Base-by-base conservation (phyloP, 2,888 invertebrate genomes). In the Geotrupes spiniger region DNA sequence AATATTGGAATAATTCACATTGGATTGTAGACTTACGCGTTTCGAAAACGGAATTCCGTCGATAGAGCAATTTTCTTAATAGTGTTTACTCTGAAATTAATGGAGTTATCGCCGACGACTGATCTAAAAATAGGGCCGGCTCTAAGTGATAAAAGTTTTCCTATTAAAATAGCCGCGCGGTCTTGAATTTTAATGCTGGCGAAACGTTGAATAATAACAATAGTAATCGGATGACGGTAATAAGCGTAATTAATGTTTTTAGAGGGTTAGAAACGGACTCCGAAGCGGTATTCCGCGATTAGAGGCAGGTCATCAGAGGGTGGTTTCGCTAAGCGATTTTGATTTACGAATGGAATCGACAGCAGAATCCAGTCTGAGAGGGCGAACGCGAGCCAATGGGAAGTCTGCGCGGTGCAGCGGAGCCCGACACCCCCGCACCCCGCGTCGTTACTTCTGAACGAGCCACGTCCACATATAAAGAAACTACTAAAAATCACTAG, bases 321-420 rank as follows among this genome's bases (percentile, higher is more conserved):
- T 45, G 45, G 50, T 44, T 45, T 46, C 37, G 41, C 44, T 42
- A 36, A 40, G 37, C 50, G 50, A 72, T 71, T 73, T 73, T 73
- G 73, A 73, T 73, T 73, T 73, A 73, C 73, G 73, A 73, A 73
- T 73, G 63, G 70, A 68, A 73, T 72, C 72, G 72, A 72, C 73
- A 72, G 69, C 70, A 64, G 66, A 40, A 69, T 70, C 68, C 70
- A 67, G 61, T 64, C 64, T 65, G 62, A 65, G 69, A 69, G 66
- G 63, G 36, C 61, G 61, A 53, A 51, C 54, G 61, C 58, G 58
- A 60, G 58, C 70, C 70, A 70, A 71, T 70, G 62, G 64, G 63
- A 60, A 58, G 55, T 57, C 56, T 56, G 63, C 62, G 63, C 60
- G 64, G 61, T 58, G 62, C 63, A 63, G 62, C 63, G 60, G 17